Evolutionary conservation across 2,113 vertebrate species (phyloP), one percentile per base, ranked within the genome.

Genomic region (Rhagologus leucostigma): DNA sequence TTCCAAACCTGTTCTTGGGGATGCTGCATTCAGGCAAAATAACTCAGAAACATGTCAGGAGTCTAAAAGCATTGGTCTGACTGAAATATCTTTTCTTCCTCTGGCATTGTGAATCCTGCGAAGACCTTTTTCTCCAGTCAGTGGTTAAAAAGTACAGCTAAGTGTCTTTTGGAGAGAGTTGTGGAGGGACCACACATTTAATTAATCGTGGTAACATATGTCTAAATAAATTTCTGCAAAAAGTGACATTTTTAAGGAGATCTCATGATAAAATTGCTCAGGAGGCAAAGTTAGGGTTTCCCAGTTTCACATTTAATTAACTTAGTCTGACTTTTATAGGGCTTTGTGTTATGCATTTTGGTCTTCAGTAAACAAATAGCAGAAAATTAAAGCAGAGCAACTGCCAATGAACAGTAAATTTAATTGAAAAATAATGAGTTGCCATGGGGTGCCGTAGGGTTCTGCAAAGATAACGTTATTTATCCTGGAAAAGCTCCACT

Each of bases 351-450:
- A 95, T 92, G 91, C 93, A 88, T 98, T 97, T 97, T 26, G 50
- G 96, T 97, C 92, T 95, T 97, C 91, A 4, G 96, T 98, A 98
- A 98, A 98, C 97, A 98, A 98, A 97, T 89, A 97, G 95, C 90
- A 96, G 97, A 97, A 98, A 98, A 98, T 98, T 97, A 98, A 97
- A 98, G 96, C 81, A 94, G 71, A 94, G 95, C 93, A 97, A 97
- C 97, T 98, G 97, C 97, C 98, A 98, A 96, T 84, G 44, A 97
- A 79, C 71, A 97, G 97, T 97, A 98, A 97, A 98, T 98, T 97
- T 97, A 98, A 98, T 98, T 97, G 98, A 98, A 97, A 98, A 98
- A 97, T 98, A 98, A 98, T 96, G 97, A 98, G 97, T 97, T 98
- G 97, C 98, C 96, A 95, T 71, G 77, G 97, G 98, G 95, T 95